Base-by-base conservation (phyloP, 2,888 invertebrate species). In the Augochlorella aurata region DNA sequence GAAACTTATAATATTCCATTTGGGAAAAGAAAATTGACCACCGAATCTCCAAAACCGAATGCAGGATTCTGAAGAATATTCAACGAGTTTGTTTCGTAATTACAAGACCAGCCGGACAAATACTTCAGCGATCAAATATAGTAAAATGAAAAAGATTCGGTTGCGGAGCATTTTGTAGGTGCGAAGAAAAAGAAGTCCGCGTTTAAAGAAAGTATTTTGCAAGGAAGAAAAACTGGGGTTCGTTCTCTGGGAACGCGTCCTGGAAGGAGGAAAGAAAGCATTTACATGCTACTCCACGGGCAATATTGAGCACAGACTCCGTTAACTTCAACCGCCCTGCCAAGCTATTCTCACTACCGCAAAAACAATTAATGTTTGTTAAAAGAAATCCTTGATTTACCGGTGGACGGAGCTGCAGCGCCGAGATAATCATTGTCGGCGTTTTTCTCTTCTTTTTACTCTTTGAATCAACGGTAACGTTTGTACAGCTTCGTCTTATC, bases 351-450 rank as follows among this genome's bases (percentile, higher is more conserved):
- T 89, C 91, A 89, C 92, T 93, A 93, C 93, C 91, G 91, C 93
- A 92, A 93, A 93, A 93, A 93, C 93, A 93, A 93, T 93, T 93
- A 92, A 93, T 92, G 93, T 91, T 91, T 92, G 92, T 93, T 93
- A 92, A 93, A 93, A 93, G 93, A 93, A 93, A 93, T 93, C 93
- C 92, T 90, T 93, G 93, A 93, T 93, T 93, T 93, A 93, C 90
- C 83, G 90, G 82, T 80, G 86, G 88, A 88, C 85, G 85, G 90
- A 16, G 88, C 90, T 90, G 86, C 81, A 87, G 29, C 49, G 80
- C 85, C 83, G 87, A 92, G 92, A 93, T 93, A 93, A 92, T 91
- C 90, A 87, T 90, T 88, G 85, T 84, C 82, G 76, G 85, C 76
- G 85, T 83, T 86, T 86, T 65, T 44, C 70, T 77, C 74, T 70